Conservation (phyloP, 2,888 invertebrate genomes). For the Diarsia mendica region DNA sequence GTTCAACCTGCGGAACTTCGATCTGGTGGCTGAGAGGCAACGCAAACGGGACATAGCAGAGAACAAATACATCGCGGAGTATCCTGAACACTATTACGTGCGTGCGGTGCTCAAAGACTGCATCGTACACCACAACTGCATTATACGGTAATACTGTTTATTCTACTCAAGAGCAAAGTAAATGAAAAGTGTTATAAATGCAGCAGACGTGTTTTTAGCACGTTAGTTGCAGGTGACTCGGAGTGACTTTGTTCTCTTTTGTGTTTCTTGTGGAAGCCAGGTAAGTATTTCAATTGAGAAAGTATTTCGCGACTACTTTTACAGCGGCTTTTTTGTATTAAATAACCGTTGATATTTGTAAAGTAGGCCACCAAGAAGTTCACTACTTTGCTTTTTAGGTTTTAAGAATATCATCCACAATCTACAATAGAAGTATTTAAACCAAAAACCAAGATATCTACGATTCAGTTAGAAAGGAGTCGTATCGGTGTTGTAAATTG, state of each 20-base stretch:
- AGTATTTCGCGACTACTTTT: not conserved
- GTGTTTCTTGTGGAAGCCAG: conserved; percentile 10
- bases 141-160: conserved; percentile 79
- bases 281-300: conserved; percentile 3
- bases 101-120: conserved; percentile 80
- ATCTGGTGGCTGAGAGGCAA: conserved; percentile 77
- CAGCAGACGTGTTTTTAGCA: conserved; percentile 39
- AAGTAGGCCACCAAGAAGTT: not conserved
- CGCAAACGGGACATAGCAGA: conserved; percentile 68
- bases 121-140: conserved; percentile 85
- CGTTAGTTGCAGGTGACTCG: conserved; percentile 13
- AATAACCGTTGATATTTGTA: not conserved
- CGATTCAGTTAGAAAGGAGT: conserved; percentile 14
- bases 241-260: conserved; percentile 24
- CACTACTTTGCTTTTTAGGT: not conserved
- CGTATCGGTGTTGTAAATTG: conserved; percentile 45
- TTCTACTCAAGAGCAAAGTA: conserved; percentile 47
- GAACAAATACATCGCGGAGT: conserved; percentile 60
- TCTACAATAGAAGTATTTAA: not conserved
- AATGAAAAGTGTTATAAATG: conserved; percentile 54
- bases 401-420: not conserved
- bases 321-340: not conserved
- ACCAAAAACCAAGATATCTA: not conserved
- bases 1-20: conserved; percentile 85
- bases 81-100: conserved; percentile 70